Conservation (phyloP, 2,113 vertebrate species). For the Ahaetulla prasina region DNA sequence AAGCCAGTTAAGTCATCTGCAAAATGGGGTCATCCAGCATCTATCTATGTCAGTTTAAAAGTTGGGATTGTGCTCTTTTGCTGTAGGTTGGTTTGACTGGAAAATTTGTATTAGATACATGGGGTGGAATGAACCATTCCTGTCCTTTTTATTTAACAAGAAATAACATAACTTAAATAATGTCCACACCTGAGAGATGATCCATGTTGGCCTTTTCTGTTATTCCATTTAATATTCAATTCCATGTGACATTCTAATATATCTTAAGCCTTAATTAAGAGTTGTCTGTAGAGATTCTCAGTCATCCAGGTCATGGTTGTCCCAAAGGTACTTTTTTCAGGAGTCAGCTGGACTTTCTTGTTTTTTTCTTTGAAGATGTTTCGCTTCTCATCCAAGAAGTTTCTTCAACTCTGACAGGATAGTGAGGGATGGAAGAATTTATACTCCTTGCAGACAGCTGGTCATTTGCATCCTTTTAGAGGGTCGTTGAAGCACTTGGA, state of each 20-base stretch:
- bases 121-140: constrained; percentile 64
- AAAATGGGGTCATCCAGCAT: constrained; percentile 62
- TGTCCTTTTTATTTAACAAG: constrained; percentile 45
- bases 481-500: no score
- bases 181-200: constrained; percentile 50
- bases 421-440: no score
- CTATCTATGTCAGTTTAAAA: constrained; percentile 58
- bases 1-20: constrained; percentile 48
- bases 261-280: constrained; percentile 63
- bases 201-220: constrained; percentile 56
- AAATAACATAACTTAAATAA: constrained; percentile 38
- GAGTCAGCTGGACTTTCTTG: no score
- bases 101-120: constrained; percentile 54
- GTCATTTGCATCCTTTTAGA: no score
- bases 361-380: no score
- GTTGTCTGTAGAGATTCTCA: no score
- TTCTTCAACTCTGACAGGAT: no score
- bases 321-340: no score
- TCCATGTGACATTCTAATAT: constrained; percentile 61
- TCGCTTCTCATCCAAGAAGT: no score
- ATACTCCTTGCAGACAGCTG: no score
- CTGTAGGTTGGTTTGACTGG: constrained; percentile 44
- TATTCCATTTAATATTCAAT: constrained; percentile 65
- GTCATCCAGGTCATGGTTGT: no score
- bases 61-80: constrained; percentile 47